A percentile compares a stretch with the other conserved stretches of the same genome.
Evolutionary conservation across 1,140 invertebrate species (phyloP).

Genomic region (Drosophila repleta): DNA sequence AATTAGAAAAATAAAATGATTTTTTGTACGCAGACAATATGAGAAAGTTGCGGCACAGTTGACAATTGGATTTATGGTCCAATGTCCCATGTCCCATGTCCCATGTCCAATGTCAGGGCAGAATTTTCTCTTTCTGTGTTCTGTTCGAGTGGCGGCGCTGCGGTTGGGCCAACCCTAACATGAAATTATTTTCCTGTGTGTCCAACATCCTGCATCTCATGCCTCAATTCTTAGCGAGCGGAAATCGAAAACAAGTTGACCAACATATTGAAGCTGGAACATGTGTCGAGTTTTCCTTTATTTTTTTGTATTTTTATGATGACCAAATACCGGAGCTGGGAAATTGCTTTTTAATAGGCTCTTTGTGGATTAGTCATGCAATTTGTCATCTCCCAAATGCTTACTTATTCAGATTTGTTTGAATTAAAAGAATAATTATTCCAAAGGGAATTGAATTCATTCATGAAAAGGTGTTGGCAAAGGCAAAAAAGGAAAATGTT

Average conservation of each 20-base stretch:
- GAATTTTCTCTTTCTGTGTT: conserved; percentile 3
- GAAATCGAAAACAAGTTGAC: conserved; percentile 55
- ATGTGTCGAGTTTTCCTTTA: neutral
- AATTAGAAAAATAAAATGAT: conserved; percentile 50
- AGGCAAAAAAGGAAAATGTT: no score
- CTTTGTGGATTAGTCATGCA: conserved; percentile 26
- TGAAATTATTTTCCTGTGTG: conserved; percentile 25
- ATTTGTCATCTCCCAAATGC: conserved; percentile 34
- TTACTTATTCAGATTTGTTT: conserved; percentile 26
- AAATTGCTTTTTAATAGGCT: conserved; percentile 54
- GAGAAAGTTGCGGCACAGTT: conserved; percentile 27
- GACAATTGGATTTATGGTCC: conserved; percentile 50
- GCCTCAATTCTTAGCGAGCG: conserved; percentile 19
- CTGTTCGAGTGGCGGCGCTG: neutral
- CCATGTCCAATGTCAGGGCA: conserved; percentile 28
- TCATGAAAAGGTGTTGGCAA: neutral
- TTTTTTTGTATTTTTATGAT: no score
- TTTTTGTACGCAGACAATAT: conserved; percentile 32
- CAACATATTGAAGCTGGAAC: conserved; percentile 35
- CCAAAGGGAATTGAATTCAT: neutral
- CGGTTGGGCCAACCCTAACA: conserved; percentile 2
- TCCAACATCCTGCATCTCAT: conserved; percentile 11
- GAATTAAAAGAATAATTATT: conserved; percentile 27
- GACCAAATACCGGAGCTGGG: conserved; percentile 9
- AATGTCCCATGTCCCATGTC: no score